Conservation (phyloP, 2,888 invertebrate species). For the Plebejus melissa region DNA sequence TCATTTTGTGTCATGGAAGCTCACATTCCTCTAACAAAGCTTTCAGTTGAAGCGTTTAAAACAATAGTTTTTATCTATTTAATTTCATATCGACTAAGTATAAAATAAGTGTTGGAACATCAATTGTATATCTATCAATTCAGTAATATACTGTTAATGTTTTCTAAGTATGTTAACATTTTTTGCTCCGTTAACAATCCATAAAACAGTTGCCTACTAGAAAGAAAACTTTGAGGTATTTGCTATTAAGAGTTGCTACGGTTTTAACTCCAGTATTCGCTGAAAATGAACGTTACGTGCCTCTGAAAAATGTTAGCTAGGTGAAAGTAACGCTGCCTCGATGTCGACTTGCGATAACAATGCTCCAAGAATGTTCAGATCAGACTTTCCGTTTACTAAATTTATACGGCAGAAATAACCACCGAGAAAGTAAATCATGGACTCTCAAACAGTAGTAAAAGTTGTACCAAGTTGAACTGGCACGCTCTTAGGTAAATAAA, state of each 20-base stretch:
- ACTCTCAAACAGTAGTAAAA: background rate
- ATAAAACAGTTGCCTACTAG: background rate
- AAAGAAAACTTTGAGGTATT: conserved; percentile 25
- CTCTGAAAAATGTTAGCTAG: conserved; percentile 43
- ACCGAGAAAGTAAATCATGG: conserved; percentile 6
- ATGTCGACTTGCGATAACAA: conserved; percentile 36
- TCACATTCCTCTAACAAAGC: background rate
- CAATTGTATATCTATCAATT: background rate
- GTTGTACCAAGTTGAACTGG: background rate
- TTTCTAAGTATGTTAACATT: background rate
- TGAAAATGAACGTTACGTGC: conserved; percentile 36
- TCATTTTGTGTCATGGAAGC: too few relatives aligned
- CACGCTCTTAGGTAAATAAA: background rate
- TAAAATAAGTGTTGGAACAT: background rate
- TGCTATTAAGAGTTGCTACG: conserved; percentile 35
- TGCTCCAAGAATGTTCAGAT: conserved; percentile 45
- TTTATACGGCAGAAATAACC: conserved; percentile 16
- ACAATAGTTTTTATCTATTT: background rate
- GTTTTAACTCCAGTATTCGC: conserved; percentile 37
- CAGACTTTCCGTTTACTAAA: conserved; percentile 44
- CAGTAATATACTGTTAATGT: background rate
- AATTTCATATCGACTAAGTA: background rate
- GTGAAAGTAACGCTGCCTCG: conserved; percentile 47
- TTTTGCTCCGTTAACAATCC: background rate
- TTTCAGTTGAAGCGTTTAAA: background rate